Conservation (phyloP, 2,888 invertebrate genomes). For the Rotaria socialis region DNA sequence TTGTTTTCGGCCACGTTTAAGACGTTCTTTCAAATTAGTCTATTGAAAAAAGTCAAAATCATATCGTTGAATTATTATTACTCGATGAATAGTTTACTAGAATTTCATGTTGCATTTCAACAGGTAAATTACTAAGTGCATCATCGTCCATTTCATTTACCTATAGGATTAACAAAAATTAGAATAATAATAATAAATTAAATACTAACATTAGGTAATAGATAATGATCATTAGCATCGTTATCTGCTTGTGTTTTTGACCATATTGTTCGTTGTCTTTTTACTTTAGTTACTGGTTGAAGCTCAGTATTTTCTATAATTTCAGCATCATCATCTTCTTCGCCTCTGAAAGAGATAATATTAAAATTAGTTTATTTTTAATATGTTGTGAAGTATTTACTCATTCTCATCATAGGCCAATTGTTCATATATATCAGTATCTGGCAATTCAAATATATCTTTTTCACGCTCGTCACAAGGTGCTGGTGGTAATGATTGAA, state of each 20-base stretch:
- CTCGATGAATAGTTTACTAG: not conserved
- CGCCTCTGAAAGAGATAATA: not conserved
- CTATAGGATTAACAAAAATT: not conserved
- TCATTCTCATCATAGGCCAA: not conserved
- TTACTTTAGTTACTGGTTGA: not conserved
- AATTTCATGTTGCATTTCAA: conserved; percentile 44
- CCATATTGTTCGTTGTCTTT: not conserved
- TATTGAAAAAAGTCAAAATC: not conserved
- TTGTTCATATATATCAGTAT: not conserved
- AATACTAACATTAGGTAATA: conserved; percentile 36
- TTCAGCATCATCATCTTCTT: not conserved
- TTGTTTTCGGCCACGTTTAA: conserved; percentile 36
- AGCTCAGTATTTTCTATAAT: not conserved
- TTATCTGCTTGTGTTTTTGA: not conserved
- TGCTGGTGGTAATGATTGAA: not conserved
- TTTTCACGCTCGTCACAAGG: not conserved
- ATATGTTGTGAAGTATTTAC: too few relatives aligned
- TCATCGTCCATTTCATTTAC: conserved; percentile 38
- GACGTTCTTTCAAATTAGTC: conserved; percentile 36
- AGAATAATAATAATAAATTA: not conserved
- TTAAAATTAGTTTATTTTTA: not conserved
- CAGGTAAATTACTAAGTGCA: conserved; percentile 41
- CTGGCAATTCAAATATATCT: conserved; percentile 21
- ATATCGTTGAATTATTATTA: too few relatives aligned
- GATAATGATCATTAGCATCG: conserved; percentile 35